A percentile compares a stretch with the other conserved stretches of the same genome.
phyloP scores from a whole-genome alignment of 2,888 invertebrate species.

The Lampropteryx suffumata region DNA sequence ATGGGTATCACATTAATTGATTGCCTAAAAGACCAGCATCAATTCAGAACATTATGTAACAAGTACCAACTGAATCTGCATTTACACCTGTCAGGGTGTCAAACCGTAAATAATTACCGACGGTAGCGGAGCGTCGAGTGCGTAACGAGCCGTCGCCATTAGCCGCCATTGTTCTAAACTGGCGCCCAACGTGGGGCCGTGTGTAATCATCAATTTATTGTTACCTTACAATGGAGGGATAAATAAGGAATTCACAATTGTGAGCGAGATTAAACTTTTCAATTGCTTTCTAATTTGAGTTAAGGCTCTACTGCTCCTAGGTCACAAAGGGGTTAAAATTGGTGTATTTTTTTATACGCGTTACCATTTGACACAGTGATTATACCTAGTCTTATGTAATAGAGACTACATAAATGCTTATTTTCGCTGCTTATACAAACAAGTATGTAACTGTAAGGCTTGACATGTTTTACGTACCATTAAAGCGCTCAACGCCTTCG shows the following conservation, averaged over 20 bases:
- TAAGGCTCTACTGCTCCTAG: neutral
- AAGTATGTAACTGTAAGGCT: neutral
- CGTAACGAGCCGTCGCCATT: slow-evolving; percentile 66
- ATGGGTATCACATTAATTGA: too few relatives aligned
- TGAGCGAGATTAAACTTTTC: slow-evolving; percentile 10
- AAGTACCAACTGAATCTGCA: slow-evolving; percentile 8
- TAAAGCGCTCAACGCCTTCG: slow-evolving; percentile 16
- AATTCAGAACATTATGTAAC: neutral
- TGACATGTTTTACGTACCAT: neutral
- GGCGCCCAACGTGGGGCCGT: slow-evolving; percentile 59
- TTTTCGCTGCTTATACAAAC: neutral
- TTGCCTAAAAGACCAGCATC: too few relatives aligned
- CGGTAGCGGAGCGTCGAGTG: slow-evolving; percentile 41
- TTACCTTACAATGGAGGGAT: slow-evolving; percentile 19
- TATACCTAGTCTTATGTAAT: too few relatives aligned
- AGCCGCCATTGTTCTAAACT: slow-evolving; percentile 59
- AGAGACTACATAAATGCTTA: neutral
- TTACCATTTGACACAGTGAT: too few relatives aligned
- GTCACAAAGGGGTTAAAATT: neutral
- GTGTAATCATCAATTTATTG: slow-evolving; percentile 35
- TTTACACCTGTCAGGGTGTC: slow-evolving; percentile 25
- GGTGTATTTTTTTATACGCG: too few relatives aligned
- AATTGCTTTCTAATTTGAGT: slow-evolving; percentile 3
- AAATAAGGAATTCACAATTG: slow-evolving; percentile 14
- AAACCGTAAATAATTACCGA: slow-evolving; percentile 24